Base-by-base conservation (phyloP, 1,140 invertebrate species). In the Solenopsis fugax region DNA sequence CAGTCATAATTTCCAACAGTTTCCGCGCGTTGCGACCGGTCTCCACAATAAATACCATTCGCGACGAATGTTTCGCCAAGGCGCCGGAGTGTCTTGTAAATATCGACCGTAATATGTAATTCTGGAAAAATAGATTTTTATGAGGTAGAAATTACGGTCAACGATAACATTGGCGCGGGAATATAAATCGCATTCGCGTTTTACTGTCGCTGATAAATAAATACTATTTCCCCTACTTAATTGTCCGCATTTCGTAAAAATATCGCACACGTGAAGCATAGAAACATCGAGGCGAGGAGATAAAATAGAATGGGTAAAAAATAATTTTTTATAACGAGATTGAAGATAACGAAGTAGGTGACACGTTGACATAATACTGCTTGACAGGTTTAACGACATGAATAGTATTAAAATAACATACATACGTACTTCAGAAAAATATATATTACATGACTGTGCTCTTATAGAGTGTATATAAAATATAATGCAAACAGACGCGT, bases 401-500 rank as follows among this genome's bases (percentile, higher is more conserved):
- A 60, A 21, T 84, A 34, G 13, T 37, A 50, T 73, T 82, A 48
- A 34, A 48, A 73, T 18, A 50, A 62, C 52, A n/a, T 50, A n/a
- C 50, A 13, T 50, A 50, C 48, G 24, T 29, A 29, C 16, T 62
- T 24, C 0, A n/a, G 21, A 71, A 60, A 84, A 72, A 56, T 48
- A 60, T 50, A 24, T 60, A 50, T 73, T 37, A 48, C 29, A 34
- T 12, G 24, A 48, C 18, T 52, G 29, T 29, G 21, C 10, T 56
- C 48, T 37, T 60, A 16, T 69, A 41, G 7, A 41, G 29, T 29
- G 24, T 16, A 13, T 82, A 67, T 21, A 60, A 72, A 82, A 82
- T 73, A 21, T 58, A 60, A 82, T 73, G n/a, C 9, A 75, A 75
- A 84, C 13, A 73, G 80, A 75, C 54, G 48, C 60, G 41, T 69